Percentiles rank a stretch among this genome's conserved stretches.
Conservation (phyloP, 1,140 invertebrate genomes). For the Hyphantria cunea region DNA sequence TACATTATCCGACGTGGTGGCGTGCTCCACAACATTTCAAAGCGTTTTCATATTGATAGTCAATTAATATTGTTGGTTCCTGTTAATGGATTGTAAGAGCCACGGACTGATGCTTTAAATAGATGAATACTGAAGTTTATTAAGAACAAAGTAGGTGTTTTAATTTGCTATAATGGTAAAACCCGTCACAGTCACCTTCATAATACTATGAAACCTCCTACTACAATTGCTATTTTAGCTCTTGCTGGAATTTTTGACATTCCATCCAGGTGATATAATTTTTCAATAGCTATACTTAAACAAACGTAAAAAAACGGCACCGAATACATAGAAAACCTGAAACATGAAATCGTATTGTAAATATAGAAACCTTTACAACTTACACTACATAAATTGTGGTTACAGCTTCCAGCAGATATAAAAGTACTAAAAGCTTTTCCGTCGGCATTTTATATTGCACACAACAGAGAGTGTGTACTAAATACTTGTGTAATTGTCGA, state of each 20-base stretch:
- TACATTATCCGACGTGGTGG: conserved; percentile 42
- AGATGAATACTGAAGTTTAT: neutral
- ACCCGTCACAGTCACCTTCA: too few relatives aligned
- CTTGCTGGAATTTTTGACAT: too few relatives aligned
- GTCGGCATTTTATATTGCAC: conserved; percentile 67
- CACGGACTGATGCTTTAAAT: neutral
- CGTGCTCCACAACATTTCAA: neutral
- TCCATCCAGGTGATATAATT: too few relatives aligned
- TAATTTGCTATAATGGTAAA: neutral
- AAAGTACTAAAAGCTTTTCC: conserved; percentile 67
- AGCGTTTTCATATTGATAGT: conserved; percentile 13
- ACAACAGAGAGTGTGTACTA: conserved; percentile 42
- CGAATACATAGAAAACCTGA: neutral
- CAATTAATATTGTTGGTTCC: conserved; percentile 2
- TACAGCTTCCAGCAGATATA: conserved; percentile 65
- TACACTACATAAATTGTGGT: conserved; percentile 33
- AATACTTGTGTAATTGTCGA: conserved; percentile 5
- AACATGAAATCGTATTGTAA: too few relatives aligned
- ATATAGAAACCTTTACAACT: neutral
- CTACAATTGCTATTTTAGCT: too few relatives aligned
- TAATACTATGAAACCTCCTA: too few relatives aligned
- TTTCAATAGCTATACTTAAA: too few relatives aligned
- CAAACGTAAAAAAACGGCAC: neutral
- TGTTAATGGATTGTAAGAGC: neutral
- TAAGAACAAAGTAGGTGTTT: neutral